These are phyloP conservation scores for Agrilus cyanescens DNA, from an alignment of 2,888 invertebrate genomes.

Conservation along the genomic window DNA sequence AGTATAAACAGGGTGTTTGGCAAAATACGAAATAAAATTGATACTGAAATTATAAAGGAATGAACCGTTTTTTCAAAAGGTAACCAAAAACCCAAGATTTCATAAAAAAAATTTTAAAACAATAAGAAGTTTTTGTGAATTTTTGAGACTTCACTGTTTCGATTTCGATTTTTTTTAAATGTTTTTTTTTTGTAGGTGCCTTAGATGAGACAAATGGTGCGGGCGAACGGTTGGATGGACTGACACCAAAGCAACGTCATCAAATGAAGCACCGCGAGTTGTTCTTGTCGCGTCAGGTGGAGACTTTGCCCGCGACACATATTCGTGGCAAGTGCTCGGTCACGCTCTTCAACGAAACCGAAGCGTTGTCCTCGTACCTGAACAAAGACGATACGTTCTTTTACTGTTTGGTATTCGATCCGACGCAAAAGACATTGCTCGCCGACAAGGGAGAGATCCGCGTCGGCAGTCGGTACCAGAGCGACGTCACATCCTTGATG, in stretches of 20 bases:
- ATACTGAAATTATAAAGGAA: no score
- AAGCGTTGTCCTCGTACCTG: slow-evolving; percentile 90
- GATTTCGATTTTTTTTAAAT: no score
- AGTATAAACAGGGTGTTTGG: no score
- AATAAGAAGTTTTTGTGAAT: no score
- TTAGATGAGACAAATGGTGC: slow-evolving; percentile 25
- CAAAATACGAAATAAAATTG: no score
- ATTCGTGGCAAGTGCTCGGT: slow-evolving; percentile 99
- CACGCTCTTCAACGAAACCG: slow-evolving; percentile 97
- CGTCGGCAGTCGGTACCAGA: slow-evolving; percentile 92
- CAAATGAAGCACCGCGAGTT: slow-evolving; percentile 96
- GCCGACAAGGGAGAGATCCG: slow-evolving; percentile 97
- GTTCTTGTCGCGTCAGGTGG: slow-evolving; percentile 94
- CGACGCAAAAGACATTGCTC: slow-evolving; percentile 94
- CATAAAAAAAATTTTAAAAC: no score
- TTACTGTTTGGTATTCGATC: slow-evolving; percentile 99
- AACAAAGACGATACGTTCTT: slow-evolving; percentile 98
- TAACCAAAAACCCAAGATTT: no score
- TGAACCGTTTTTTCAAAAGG: no score
- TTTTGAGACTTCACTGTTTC: no score
- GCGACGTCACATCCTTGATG: slow-evolving; percentile 75
- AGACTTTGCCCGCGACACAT: slow-evolving; percentile 96
- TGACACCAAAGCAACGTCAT: slow-evolving; percentile 79
- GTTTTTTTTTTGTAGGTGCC: slow-evolving; percentile 27
- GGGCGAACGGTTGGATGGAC: slow-evolving; percentile 41